Conservation (phyloP, 2,888 invertebrate species). For the Biston betularia region DNA sequence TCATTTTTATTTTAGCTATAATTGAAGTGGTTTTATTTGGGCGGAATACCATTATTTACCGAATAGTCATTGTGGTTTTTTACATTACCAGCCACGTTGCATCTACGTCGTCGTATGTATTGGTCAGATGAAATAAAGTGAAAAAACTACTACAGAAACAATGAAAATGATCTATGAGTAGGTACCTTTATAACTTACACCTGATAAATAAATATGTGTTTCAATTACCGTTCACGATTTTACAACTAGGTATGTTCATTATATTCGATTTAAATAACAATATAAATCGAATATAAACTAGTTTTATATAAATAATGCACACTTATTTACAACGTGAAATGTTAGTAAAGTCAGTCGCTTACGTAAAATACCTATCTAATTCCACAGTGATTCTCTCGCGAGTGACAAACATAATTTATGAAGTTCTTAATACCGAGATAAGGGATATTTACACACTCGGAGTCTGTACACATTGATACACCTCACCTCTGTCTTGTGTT, state of each 20-base stretch:
- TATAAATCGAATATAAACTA: background rate
- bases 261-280: background rate
- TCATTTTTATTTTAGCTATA: constrained; percentile 25
- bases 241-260: background rate
- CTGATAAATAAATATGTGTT: background rate
- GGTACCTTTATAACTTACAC: background rate
- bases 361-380: constrained; percentile 63
- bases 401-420: constrained; percentile 86
- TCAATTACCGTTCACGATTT: background rate
- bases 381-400: constrained; percentile 70
- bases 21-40: constrained; percentile 14
- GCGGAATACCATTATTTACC: constrained; percentile 15
- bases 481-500: constrained; percentile 79
- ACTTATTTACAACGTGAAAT: constrained; percentile 20
- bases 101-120: background rate
- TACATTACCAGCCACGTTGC: background rate
- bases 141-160: no score
- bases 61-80: constrained; percentile 5
- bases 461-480: constrained; percentile 73
- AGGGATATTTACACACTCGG: constrained; percentile 81
- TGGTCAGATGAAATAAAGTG: background rate
- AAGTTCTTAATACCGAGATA: constrained; percentile 84
- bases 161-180: no score
- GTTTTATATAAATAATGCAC: background rate
- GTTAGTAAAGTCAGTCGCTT: constrained; percentile 46